Evolutionary conservation across 2,797 vertebrate species (phyloP).

Genomic region (Molossus alvarezi): DNA sequence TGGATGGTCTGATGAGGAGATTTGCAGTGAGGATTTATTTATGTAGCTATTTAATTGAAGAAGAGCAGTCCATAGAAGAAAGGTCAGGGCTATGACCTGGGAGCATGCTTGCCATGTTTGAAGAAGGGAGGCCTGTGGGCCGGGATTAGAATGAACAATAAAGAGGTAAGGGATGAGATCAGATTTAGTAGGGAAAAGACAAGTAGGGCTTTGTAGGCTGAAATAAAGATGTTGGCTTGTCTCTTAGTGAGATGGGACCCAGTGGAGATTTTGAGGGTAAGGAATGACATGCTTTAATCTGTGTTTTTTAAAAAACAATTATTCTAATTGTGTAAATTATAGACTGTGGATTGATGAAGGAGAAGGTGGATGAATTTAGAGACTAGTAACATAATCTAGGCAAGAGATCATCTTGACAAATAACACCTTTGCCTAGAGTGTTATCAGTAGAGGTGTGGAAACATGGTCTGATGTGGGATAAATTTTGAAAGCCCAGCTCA

Average conservation of each 20-base stretch:
- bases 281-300: not conserved
- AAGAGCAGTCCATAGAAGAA: not conserved
- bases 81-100: not conserved
- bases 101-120: not conserved
- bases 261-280: not conserved
- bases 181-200: not conserved
- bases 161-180: not conserved
- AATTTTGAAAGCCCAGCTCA: slow-evolving; percentile 47
- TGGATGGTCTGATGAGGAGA: not conserved
- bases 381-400: slow-evolving; percentile 48
- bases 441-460: slow-evolving; percentile 52
- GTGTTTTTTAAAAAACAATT: not conserved
- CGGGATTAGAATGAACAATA: not conserved
- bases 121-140: not conserved
- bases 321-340: not conserved
- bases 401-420: slow-evolving; percentile 62
- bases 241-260: not conserved
- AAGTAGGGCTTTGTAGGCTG: not conserved
- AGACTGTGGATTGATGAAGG: not conserved
- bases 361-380: not conserved
- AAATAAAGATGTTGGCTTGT: not conserved
- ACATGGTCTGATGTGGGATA: slow-evolving; percentile 12
- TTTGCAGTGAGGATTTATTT: not conserved
- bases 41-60: not conserved
- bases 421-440: slow-evolving; percentile 35